These are phyloP conservation scores for Ciconia maguari DNA, from an alignment of 2,113 vertebrate species.

Conservation along the genomic window DNA sequence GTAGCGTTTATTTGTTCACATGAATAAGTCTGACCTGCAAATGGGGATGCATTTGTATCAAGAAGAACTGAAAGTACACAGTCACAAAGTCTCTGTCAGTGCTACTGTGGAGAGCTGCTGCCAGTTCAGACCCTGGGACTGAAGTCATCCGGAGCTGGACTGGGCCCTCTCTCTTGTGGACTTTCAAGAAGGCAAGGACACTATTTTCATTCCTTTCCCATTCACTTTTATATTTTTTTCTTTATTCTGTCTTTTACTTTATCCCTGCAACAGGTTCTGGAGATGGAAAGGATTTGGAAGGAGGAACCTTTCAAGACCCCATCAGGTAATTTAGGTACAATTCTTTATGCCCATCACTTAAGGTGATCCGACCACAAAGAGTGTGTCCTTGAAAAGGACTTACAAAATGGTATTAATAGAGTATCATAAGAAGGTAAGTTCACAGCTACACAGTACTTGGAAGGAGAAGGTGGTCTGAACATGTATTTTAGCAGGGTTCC, in stretches of 20 bases:
- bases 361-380: background rate
- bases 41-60: background rate
- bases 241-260: background rate
- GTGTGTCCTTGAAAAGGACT: background rate
- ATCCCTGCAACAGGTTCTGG: background rate
- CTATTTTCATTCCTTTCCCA: background rate
- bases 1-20: background rate
- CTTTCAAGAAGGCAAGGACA: background rate
- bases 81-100: background rate
- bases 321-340: background rate
- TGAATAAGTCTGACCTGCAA: background rate
- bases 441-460: background rate
- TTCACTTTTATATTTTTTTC: background rate
- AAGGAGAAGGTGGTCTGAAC: background rate
- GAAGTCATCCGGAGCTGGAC: background rate
- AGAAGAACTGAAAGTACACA: background rate
- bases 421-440: background rate
- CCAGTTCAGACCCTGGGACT: background rate
- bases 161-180: background rate
- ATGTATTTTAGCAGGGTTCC: background rate
- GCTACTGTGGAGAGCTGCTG: background rate
- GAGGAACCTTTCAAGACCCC: background rate
- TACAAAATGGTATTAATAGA: background rate
- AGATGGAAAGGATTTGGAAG: background rate
- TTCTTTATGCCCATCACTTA: background rate